Evolutionary conservation across 2,888 invertebrate species (phyloP).

Genomic region (Archaeoteleia sp.): DNA sequence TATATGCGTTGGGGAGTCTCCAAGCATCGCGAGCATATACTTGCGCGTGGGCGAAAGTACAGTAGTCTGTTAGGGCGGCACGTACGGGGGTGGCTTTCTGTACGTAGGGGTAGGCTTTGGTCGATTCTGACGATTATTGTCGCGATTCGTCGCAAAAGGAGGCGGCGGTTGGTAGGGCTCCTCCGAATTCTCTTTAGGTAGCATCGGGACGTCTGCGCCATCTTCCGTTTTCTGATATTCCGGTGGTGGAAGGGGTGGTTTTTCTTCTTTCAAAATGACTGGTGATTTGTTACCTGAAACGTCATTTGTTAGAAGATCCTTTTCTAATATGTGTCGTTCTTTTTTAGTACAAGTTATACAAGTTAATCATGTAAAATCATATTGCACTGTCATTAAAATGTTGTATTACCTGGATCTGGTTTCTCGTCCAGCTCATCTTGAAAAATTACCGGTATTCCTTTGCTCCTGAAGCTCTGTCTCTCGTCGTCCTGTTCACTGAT

Average conservation of each 20-base stretch:
- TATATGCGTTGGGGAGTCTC: slow-evolving; percentile 68
- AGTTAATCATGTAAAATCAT: too few species aligned
- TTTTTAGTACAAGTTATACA: too few species aligned
- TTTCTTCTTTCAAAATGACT: slow-evolving; percentile 95
- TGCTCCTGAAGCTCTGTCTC: slow-evolving; percentile 87
- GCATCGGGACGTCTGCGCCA: slow-evolving; percentile 75
- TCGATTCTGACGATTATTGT: slow-evolving; percentile 83
- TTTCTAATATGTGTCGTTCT: too few species aligned
- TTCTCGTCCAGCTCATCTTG: slow-evolving; percentile 97
- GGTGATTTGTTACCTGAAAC: slow-evolving; percentile 87
- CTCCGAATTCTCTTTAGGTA: slow-evolving; percentile 75
- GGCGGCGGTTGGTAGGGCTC: slow-evolving; percentile 95
- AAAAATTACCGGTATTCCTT: slow-evolving; percentile 95
- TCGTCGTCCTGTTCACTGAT: slow-evolving; percentile 88
- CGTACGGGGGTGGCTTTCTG: slow-evolving; percentile 97
- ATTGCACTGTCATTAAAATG: too few species aligned
- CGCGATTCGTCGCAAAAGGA: slow-evolving; percentile 85
- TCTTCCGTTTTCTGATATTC: slow-evolving; percentile 80
- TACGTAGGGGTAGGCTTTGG: slow-evolving; percentile 93
- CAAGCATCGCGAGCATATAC: slow-evolving; percentile 73
- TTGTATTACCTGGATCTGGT: slow-evolving; percentile 81
- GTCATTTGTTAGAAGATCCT: too few species aligned
- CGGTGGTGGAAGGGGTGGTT: slow-evolving; percentile 92
- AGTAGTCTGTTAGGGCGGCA: slow-evolving; percentile 88
- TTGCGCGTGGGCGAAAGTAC: slow-evolving; percentile 71